These are phyloP conservation scores for Acrocephalus kingi DNA, from an alignment of 2,113 vertebrate genomes.

Conservation along the genomic window DNA sequence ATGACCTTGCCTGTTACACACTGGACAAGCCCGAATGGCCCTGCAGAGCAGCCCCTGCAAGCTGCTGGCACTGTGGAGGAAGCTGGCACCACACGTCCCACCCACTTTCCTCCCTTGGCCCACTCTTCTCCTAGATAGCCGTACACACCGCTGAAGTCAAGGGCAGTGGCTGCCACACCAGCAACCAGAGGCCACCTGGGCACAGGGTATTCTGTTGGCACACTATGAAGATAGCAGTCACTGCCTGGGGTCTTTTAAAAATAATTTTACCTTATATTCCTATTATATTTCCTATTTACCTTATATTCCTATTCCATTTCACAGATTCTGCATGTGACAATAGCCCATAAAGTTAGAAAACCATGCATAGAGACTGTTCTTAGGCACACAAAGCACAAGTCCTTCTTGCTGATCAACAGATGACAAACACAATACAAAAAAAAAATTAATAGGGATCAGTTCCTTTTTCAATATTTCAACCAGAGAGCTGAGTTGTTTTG, in stretches of 20 bases:
- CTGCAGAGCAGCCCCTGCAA: not conserved
- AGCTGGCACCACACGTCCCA: not conserved
- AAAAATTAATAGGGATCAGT: not conserved
- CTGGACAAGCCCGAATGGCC: not conserved
- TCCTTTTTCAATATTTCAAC: not conserved
- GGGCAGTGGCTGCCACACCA: not conserved
- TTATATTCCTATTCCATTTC: not conserved
- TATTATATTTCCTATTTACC: too few relatives aligned
- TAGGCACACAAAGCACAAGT: not conserved
- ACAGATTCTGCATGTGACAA: not conserved
- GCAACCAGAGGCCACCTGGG: not conserved
- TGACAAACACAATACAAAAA: not conserved
- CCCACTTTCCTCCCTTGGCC: not conserved
- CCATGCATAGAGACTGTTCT: not conserved
- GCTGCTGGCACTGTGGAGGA: not conserved
- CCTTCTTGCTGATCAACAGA: not conserved
- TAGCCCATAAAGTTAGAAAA: not conserved
- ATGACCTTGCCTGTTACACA: not conserved
- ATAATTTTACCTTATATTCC: not conserved
- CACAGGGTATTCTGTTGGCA: not conserved
- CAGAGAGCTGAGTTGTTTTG: not conserved
- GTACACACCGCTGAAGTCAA: not conserved
- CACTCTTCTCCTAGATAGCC: not conserved
- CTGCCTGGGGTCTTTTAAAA: not conserved
- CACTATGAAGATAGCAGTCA: not conserved